phyloP scores from a whole-genome alignment of 2,888 invertebrate species.

The Temnothorax unifasciatus region DNA sequence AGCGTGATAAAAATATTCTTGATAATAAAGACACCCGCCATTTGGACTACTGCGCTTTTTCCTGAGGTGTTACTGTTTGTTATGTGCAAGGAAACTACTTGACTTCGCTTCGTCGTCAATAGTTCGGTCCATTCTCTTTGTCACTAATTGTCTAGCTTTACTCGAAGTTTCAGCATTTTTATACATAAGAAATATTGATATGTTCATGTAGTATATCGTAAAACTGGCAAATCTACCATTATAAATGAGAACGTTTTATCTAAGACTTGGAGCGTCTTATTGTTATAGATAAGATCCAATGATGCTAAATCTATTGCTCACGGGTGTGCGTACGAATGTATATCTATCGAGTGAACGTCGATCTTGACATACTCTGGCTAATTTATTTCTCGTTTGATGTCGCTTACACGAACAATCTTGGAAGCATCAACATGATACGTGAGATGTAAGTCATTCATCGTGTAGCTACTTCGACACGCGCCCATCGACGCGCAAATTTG shows the following conservation, averaged over 20 bases:
- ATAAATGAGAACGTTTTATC: neutral
- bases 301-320: neutral
- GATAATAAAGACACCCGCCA: neutral
- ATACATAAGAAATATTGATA: neutral
- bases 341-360: neutral
- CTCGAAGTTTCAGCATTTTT: neutral
- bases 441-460: slow-evolving; percentile 46
- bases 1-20: neutral
- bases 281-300: neutral
- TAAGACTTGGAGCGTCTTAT: neutral
- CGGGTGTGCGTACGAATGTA: neutral
- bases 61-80: slow-evolving; percentile 63
- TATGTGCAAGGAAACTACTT: slow-evolving; percentile 61
- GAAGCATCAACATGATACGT: slow-evolving; percentile 24
- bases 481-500: neutral
- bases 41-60: slow-evolving; percentile 39
- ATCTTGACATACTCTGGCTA: neutral
- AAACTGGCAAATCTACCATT: neutral
- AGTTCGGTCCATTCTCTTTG: neutral
- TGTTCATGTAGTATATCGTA: neutral
- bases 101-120: slow-evolving; percentile 68
- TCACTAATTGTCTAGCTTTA: neutral
- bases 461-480: slow-evolving; percentile 25
- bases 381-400: slow-evolving; percentile 22
- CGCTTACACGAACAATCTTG: slow-evolving; percentile 28